Evolutionary conservation across 1,140 invertebrate species (phyloP), one percentile per base, ranked within the genome.

Genomic region (Bombyx mori): DNA sequence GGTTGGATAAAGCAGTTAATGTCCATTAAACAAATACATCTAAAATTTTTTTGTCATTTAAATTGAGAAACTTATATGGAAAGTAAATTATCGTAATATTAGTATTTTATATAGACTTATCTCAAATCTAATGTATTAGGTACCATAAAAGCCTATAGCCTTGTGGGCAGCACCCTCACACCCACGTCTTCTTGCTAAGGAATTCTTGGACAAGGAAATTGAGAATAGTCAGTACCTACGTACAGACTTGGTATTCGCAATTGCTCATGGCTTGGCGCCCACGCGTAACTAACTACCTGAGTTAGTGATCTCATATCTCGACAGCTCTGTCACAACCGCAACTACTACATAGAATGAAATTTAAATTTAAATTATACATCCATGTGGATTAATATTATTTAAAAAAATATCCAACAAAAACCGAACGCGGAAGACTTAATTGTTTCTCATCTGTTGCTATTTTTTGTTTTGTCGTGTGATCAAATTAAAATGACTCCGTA

Each of bases 261-360:
- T 59, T 52, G 49, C 57, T 55, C 60, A 58, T 61, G 22, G 5
- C 10, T 51, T 26, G 26, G 18, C 8, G 68, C 66, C 26, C 26
- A 35, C 26, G 26, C 26, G 26, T 3, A 35, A 35, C 26, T 3
- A 35, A 35, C 26, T 35, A 35, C 26, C 26, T 35, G 26, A 35
- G 26, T 35, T 35, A 35, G 26, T 79, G 75, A 79, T 77, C 70
- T 81, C 72, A 78, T 82, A 71, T 61, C 69, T 75, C 58, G 52
- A 65, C 62, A 68, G 65, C 67, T 68, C 62, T 68, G 68, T 70
- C 63, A 71, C 63, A 66, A 62, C 63, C 65, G 52, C 68, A 63
- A 72, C 73, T 64, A 65, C 66, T 67, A 60, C 67, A 52, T 57
- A 59, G 61, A 60, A 48, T 66, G 63, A 66, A 71, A 71, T 67